Evolutionary conservation across 2,888 invertebrate genomes (phyloP).

Genomic region (Andrena praecox): DNA sequence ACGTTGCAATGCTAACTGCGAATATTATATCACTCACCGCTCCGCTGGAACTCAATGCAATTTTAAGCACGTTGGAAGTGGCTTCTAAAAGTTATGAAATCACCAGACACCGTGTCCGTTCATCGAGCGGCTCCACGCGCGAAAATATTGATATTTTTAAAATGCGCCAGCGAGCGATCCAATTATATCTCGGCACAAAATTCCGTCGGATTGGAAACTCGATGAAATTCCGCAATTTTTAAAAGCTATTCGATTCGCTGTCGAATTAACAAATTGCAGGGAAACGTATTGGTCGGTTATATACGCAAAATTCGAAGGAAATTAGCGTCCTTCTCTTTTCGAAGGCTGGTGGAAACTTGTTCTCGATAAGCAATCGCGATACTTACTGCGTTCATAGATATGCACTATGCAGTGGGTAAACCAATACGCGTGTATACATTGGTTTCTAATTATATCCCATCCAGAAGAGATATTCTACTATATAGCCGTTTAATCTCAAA

Average conservation of each 20-base stretch:
- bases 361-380: background rate
- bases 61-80: background rate
- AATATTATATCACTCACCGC: background rate
- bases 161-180: too few relatives aligned
- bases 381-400: background rate
- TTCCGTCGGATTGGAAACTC: background rate
- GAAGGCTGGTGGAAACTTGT: background rate
- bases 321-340: background rate
- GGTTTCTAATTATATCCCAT: background rate
- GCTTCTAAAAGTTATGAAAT: background rate
- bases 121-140: background rate
- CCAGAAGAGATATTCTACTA: background rate
- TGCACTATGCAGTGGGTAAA: background rate
- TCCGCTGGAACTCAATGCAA: background rate
- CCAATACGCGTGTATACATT: background rate
- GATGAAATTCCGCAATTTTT: background rate
- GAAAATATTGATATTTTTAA: background rate
- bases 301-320: background rate
- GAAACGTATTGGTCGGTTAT: background rate
- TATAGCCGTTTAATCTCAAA: background rate
- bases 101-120: background rate
- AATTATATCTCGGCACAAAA: slow-evolving; percentile 1
- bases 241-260: background rate
- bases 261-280: slow-evolving; percentile 1
- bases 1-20: background rate